Evolutionary conservation across 2,888 invertebrate species (phyloP), one percentile per base, ranked within the genome.

Genomic region (Pterostichus niger): DNA sequence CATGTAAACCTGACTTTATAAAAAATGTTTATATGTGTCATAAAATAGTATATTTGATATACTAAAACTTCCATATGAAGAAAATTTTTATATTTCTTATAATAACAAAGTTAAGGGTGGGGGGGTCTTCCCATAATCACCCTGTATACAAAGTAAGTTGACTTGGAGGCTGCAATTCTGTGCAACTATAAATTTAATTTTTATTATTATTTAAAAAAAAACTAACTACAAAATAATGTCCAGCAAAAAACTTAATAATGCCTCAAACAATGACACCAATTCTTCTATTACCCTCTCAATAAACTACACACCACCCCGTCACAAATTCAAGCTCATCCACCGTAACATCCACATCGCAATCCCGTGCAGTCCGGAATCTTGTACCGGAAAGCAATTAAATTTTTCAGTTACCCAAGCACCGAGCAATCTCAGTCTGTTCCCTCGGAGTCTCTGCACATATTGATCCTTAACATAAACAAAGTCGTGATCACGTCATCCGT

Each of bases 381-480:
- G 6, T 17, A 9, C 68, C 68, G 15, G 31, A 35, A 71, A 17
- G 59, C 82, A 82, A 82, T 82, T 82, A 82, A 82, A 82, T 17
- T 31, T 82, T 75, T 75, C 82, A 56, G 82, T 75, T 75, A 46
- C 44, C 17, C 46, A n/a, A 35, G 15, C 15, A 24, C 15, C 15
- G 17, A 59, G 24, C 31, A 31, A 17, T 17, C 59, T 17, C 9
- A 31, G n/a, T 73, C 10, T 46, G 17, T 52, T 73, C 73, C 54
- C 81, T 46, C 46, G 15, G 68, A n/a, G 9, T 35, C 10, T 76
- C 56, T 31, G 15, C 68, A 64, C 44, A 82, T 82, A 82, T 82
- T 82, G 82, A 75, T 82, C 82, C 73, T 75, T 61, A 75, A 82
- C 61, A 82, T 82, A 82, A 82, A 82, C 82, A 82, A 82, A 59